A percentile compares a stretch with the other conserved stretches of the same genome.
phyloP scores from a whole-genome alignment of 2,888 invertebrate genomes.

The Entomobrya multifasciata region DNA sequence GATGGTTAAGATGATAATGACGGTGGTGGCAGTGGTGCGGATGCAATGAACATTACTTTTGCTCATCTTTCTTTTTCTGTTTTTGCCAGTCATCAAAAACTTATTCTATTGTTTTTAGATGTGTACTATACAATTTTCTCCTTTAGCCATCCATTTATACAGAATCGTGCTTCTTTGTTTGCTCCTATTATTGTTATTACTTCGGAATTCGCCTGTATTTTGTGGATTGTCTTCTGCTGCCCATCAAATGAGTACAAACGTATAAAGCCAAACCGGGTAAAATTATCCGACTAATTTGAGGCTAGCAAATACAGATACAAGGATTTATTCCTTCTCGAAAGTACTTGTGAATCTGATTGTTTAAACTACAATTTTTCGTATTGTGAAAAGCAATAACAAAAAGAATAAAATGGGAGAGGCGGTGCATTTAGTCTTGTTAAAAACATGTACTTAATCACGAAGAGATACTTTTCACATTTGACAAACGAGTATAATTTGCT shows the following conservation, averaged over 20 bases:
- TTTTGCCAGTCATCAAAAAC: constrained; percentile 12
- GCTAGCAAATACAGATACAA: constrained; percentile 17
- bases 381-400: constrained; percentile 31
- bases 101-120: constrained; percentile 5
- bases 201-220: constrained; percentile 25
- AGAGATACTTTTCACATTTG: constrained; percentile 29
- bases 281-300: constrained; percentile 32
- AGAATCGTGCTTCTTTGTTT: constrained; percentile 46
- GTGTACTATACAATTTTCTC: constrained; percentile 1
- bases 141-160: constrained; percentile 21
- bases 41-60: constrained; percentile 41
- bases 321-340: neutral
- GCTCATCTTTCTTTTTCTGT: constrained; percentile 14
- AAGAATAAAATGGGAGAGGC: constrained; percentile 18
- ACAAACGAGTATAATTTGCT: constrained; percentile 4
- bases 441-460: constrained; percentile 39
- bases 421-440: neutral
- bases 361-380: constrained; percentile 24
- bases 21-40: neutral
- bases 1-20: neutral
- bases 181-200: constrained; percentile 35
- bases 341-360: neutral
- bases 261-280: constrained; percentile 5
- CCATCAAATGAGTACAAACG: no score
- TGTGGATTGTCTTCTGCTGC: constrained; percentile 12